These are phyloP conservation scores for Dinocampus coccinellae DNA, from an alignment of 2,888 invertebrate species.

Conservation along the genomic window DNA sequence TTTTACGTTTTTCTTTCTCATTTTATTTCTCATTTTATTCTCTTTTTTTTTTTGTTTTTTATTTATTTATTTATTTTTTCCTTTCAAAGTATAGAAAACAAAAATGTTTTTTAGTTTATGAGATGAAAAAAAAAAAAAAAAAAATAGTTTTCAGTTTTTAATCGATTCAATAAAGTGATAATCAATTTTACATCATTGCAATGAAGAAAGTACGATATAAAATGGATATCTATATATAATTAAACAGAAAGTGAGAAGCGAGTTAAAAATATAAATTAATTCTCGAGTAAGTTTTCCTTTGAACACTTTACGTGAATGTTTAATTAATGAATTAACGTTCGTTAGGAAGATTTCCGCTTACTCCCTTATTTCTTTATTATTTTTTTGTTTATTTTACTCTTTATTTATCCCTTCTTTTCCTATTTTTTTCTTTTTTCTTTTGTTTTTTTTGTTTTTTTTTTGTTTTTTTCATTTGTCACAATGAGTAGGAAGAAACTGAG, in stretches of 20 bases:
- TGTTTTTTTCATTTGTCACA: neutral
- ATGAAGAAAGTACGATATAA: slow-evolving; percentile 9
- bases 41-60: slow-evolving; percentile 14
- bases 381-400: no score
- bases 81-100: no score
- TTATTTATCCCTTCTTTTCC: no score
- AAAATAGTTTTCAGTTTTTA: no score
- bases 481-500: neutral
- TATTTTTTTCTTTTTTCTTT: no score
- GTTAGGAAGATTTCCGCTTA: slow-evolving; percentile 29
- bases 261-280: slow-evolving; percentile 40
- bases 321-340: slow-evolving; percentile 39
- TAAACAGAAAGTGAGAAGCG: slow-evolving; percentile 20
- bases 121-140: slow-evolving; percentile 14
- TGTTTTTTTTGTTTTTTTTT: no score
- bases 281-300: slow-evolving; percentile 28
- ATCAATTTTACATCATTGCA: slow-evolving; percentile 29
- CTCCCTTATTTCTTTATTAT: slow-evolving; percentile 28
- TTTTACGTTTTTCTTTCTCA: no score
- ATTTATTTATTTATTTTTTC: neutral
- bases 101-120: slow-evolving; percentile 9
- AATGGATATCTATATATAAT: neutral
- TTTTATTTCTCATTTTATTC: slow-evolving; percentile 5
- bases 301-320: slow-evolving; percentile 35
- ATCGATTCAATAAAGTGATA: slow-evolving; percentile 12